Base-by-base conservation (phyloP, 2,797 vertebrate species). In the Anas acuta region DNA sequence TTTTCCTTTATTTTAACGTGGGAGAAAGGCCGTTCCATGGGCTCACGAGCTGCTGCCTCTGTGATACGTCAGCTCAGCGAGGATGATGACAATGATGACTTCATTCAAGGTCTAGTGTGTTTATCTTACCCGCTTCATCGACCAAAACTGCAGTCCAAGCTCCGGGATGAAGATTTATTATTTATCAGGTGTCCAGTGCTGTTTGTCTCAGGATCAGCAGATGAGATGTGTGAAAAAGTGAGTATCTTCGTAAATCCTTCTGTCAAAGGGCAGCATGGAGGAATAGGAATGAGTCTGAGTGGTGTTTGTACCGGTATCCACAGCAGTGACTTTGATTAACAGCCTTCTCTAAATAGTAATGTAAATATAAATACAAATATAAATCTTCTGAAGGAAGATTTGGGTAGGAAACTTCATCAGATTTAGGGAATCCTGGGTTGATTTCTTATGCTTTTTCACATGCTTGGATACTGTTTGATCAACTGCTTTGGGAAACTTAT, bases 141-240 rank as follows among this genome's bases (percentile, higher is more conserved):
- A 81, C 98, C 98, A 15, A 98, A 98, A 78, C 98, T 98, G 96
- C 98, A 97, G 21, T 97, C 97, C 51, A 98, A 93, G 71, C 98
- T 99, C 78, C 98, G 98, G 64, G 98, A 98, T 80, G 98, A 98
- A 97, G 98, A 99, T 96, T 98, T 99, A 71, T 96, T 97, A 82
- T 96, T 98, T 49, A 87, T 98, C 65, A 97, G 96, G 75, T 96
- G 97, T 73, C 97, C 98, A 4, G 98, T 99, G 53, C 97, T 99
- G 62, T 99, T 99, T 96, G 97, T 99, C 82, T 99, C 99, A 0
- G 99, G 99, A 85, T 98, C 98, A 30, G 96, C 97, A 90, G 99
- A 99, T 96, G 98, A 98, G 91, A 99, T 99, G 99, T 99, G 99
- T 98, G 98, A 99, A 83, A 98, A 97, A 97, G 99, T 99, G 89